Conservation (phyloP, 2,888 invertebrate species). For the Dendrolimus houi region DNA sequence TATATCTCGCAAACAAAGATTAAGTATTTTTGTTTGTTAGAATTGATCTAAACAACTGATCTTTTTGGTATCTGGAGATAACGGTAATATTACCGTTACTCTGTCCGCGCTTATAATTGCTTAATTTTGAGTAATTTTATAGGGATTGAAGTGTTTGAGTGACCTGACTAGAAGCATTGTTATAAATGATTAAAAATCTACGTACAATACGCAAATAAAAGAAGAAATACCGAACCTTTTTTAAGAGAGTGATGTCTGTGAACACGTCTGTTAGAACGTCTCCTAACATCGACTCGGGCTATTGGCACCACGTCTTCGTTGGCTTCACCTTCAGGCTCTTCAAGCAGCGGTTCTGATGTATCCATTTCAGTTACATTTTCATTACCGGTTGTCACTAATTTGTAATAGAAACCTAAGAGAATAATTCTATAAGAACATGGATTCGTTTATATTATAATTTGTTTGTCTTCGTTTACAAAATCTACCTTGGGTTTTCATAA, state of each 20-base stretch:
- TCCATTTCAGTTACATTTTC: slow-evolving; percentile 48
- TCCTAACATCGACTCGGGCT: slow-evolving; percentile 42
- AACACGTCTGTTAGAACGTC: slow-evolving; percentile 47
- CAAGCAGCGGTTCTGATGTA: slow-evolving; percentile 47
- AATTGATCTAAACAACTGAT: no score
- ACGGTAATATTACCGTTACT: no score
- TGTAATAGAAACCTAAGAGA: slow-evolving; percentile 54
- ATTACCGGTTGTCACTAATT: slow-evolving; percentile 80
- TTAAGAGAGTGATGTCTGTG: slow-evolving; percentile 55
- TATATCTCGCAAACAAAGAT: no score
- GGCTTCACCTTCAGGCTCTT: slow-evolving; percentile 41
- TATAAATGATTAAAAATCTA: no score
- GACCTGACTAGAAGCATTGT: no score
- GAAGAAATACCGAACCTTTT: slow-evolving; percentile 32
- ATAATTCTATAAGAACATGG: neutral
- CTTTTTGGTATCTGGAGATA: no score
- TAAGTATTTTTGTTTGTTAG: no score
- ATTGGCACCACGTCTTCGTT: slow-evolving; percentile 26
- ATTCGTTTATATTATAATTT: neutral
- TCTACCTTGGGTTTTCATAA: slow-evolving; percentile 79
- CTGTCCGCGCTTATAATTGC: no score
- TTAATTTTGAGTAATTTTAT: no score
- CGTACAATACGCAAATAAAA: no score
- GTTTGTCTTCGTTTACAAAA: neutral
- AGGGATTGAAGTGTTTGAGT: neutral